phyloP scores from a whole-genome alignment of 2,888 invertebrate genomes.

The Cephus rjabovi region DNA sequence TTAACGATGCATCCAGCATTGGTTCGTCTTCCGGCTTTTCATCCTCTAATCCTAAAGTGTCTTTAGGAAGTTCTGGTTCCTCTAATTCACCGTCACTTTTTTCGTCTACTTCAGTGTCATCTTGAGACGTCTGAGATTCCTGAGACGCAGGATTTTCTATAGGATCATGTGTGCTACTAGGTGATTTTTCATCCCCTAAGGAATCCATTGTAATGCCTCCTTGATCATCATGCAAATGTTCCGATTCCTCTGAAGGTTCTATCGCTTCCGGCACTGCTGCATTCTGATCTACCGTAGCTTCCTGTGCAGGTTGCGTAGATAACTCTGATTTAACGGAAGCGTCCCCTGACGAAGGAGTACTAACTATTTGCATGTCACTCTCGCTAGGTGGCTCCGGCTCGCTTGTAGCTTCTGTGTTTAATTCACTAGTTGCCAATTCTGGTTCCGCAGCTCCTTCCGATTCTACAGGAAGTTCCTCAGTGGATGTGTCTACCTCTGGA shows the following conservation, averaged over 20 bases:
- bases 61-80: conserved; percentile 26
- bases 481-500: not conserved
- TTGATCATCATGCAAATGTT: not conserved
- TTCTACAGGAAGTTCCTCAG: conserved; percentile 11
- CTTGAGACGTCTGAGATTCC: conserved; percentile 44
- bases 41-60: conserved; percentile 16
- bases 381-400: conserved; percentile 31
- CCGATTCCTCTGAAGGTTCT: not conserved
- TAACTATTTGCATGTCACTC: conserved; percentile 30
- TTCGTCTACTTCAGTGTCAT: conserved; percentile 33
- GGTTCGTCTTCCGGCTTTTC: conserved; percentile 40
- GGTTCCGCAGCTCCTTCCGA: conserved; percentile 24
- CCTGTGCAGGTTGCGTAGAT: conserved; percentile 14
- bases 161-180: no score
- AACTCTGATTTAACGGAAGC: conserved; percentile 24
- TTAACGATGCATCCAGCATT: conserved; percentile 32
- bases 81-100: conserved; percentile 20
- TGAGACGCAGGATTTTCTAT: conserved; percentile 34
- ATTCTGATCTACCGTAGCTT: conserved; percentile 4
- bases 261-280: not conserved
- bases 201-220: no score
- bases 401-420: conserved; percentile 24
- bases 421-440: conserved; percentile 19
- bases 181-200: no score
- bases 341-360: conserved; percentile 24